These are phyloP conservation scores for Idaea biselata DNA, from an alignment of 2,888 invertebrate genomes.

Conservation along the genomic window DNA sequence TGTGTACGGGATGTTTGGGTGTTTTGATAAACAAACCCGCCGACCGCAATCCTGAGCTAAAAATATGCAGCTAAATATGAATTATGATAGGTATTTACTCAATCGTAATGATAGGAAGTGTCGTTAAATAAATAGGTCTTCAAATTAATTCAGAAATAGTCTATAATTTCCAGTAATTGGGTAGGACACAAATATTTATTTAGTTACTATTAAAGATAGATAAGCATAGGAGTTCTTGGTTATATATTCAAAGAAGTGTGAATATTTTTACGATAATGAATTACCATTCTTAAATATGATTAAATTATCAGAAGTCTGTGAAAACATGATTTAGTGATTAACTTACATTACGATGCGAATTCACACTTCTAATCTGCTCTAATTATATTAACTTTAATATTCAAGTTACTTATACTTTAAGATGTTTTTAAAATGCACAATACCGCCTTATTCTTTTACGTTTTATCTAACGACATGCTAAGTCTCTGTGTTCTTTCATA, in stretches of 20 bases:
- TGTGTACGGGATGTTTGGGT: conserved; percentile 58
- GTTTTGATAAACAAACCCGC: conserved; percentile 64
- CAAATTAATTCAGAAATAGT: neutral
- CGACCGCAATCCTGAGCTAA: conserved; percentile 42
- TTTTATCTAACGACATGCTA: no score
- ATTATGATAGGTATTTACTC: neutral
- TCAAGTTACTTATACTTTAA: no score
- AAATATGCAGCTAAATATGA: neutral
- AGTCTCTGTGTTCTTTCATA: no score
- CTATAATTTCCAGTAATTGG: neutral
- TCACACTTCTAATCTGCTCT: conserved; percentile 3
- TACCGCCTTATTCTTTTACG: no score
- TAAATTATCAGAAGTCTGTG: neutral
- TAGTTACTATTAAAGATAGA: neutral
- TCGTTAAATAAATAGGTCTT: neutral
- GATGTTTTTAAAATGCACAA: no score
- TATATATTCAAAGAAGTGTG: neutral
- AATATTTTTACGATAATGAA: neutral
- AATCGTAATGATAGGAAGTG: neutral
- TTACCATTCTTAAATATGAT: neutral
- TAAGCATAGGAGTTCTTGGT: neutral
- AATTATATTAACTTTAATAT: conserved; percentile 12
- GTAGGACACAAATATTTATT: neutral
- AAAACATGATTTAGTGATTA: conserved; percentile 10
- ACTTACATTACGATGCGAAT: neutral